These are phyloP conservation scores for Apamea monoglypha DNA, from an alignment of 2,888 invertebrate genomes.

Conservation along the genomic window DNA sequence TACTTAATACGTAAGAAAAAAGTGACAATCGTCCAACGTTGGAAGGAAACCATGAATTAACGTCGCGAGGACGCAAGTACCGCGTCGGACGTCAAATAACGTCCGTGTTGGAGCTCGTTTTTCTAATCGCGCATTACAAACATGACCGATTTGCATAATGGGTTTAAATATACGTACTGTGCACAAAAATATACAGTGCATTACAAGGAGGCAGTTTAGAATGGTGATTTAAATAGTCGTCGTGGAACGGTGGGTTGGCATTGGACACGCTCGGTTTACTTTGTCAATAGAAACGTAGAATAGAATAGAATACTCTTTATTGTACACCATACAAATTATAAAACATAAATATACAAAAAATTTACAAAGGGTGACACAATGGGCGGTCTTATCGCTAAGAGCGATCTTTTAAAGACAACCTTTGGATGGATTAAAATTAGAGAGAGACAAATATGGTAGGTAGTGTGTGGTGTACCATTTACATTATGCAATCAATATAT, in stretches of 20 bases:
- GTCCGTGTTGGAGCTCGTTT: slow-evolving; percentile 62
- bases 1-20: slow-evolving; percentile 50
- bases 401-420: too few species aligned
- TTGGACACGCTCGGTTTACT: slow-evolving; percentile 15
- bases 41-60: slow-evolving; percentile 68
- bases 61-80: slow-evolving; percentile 52
- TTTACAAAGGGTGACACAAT: too few species aligned
- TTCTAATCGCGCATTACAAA: slow-evolving; percentile 62
- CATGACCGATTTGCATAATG: slow-evolving; percentile 60
- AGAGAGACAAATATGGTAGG: too few species aligned
- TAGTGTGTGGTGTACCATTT: too few species aligned
- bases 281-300: background rate
- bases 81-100: slow-evolving; percentile 70
- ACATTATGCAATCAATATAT: too few species aligned
- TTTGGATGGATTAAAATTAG: too few species aligned
- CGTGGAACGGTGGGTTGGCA: slow-evolving; percentile 8
- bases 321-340: too few species aligned
- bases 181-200: slow-evolving; percentile 58
- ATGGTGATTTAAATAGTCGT: slow-evolving; percentile 34
- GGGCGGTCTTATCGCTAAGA: too few species aligned
- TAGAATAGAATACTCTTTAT: too few species aligned
- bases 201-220: slow-evolving; percentile 46
- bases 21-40: slow-evolving; percentile 36
- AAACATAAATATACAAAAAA: too few species aligned
- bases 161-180: slow-evolving; percentile 44